phyloP scores from a whole-genome alignment of 2,113 vertebrate species.

The Oryzias celebensis region DNA sequence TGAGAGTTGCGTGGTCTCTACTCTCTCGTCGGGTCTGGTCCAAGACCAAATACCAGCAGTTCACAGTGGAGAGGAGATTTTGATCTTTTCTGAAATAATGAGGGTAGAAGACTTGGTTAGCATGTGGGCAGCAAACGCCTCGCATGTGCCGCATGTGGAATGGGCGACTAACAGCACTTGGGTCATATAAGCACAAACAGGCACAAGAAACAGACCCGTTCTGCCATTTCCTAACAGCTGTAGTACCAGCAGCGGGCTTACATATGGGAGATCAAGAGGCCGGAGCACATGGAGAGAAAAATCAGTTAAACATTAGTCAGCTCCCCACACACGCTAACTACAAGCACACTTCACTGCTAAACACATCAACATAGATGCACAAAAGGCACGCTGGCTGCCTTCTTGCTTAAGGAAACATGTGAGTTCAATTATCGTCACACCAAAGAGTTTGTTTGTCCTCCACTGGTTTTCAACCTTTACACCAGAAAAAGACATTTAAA shows the following conservation, averaged over 20 bases:
- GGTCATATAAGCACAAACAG: background rate
- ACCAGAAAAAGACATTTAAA: conserved; percentile 5
- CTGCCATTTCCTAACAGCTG: conserved; percentile 1
- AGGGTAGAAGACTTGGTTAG: conserved; percentile 10
- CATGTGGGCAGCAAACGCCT: background rate
- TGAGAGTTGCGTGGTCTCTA: conserved; percentile 94
- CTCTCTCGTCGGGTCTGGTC: conserved; percentile 95
- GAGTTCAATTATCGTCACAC: conserved; percentile 59
- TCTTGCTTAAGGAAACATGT: conserved; percentile 46
- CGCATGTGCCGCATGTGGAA: background rate
- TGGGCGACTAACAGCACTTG: too few relatives aligned
- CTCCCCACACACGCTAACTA: background rate
- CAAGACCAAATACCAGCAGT: conserved; percentile 98
- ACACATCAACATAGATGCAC: conserved; percentile 5
- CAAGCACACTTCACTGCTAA: conserved; percentile 1
- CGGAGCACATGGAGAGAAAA: conserved; percentile 27
- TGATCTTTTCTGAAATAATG: conserved; percentile 88
- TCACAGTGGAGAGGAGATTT: conserved; percentile 93
- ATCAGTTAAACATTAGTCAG: conserved; percentile 20
- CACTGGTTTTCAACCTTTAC: conserved; percentile 21
- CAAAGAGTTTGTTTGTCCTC: conserved; percentile 39
- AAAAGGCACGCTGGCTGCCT: conserved; percentile 25
- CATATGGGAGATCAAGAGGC: conserved; percentile 20
- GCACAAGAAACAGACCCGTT: background rate
- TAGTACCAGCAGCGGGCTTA: conserved; percentile 14